Percentiles rank a stretch among this genome's conserved stretches.
These are phyloP conservation scores for Dryas iulia DNA, from an alignment of 1,140 invertebrate species.

Conservation along the genomic window DNA sequence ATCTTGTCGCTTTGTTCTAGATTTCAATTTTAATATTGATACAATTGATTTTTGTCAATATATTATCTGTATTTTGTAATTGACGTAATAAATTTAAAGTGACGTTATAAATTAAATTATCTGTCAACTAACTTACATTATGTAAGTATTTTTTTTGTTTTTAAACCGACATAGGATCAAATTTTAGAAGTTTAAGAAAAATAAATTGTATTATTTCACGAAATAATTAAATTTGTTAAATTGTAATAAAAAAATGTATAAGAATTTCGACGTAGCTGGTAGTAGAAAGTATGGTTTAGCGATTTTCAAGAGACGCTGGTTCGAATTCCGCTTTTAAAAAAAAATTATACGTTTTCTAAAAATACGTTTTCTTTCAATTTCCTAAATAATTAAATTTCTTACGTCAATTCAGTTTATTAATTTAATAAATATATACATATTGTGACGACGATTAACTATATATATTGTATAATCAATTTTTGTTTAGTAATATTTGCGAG, in stretches of 20 bases:
- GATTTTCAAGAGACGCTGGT: too few species aligned
- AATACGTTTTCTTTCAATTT: too few species aligned
- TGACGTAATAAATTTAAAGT: not conserved
- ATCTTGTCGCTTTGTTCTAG: not conserved
- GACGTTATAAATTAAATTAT: not conserved
- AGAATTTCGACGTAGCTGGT: too few species aligned
- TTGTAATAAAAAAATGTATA: too few species aligned
- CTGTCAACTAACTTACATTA: not conserved
- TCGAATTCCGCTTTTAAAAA: too few species aligned
- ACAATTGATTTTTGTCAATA: not conserved
- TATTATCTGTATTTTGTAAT: not conserved
- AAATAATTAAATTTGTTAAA: too few species aligned
- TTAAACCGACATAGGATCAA: not conserved
- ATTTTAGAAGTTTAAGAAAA: not conserved
- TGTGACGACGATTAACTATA: conserved; percentile 8
- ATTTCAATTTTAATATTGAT: not conserved
- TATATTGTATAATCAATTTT: conserved; percentile 5
- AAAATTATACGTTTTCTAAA: too few species aligned
- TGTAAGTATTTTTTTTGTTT: not conserved
- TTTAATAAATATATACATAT: conserved; percentile 3
- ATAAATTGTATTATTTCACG: too few species aligned
- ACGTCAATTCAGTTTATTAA: conserved; percentile 1
- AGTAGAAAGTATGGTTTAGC: too few species aligned
- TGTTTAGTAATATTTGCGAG: conserved; percentile 13
- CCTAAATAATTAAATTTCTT: not conserved